Percentiles rank a stretch among this genome's conserved stretches.
Evolutionary conservation across 2,888 invertebrate genomes (phyloP).

Genomic region (Biston stratarius): DNA sequence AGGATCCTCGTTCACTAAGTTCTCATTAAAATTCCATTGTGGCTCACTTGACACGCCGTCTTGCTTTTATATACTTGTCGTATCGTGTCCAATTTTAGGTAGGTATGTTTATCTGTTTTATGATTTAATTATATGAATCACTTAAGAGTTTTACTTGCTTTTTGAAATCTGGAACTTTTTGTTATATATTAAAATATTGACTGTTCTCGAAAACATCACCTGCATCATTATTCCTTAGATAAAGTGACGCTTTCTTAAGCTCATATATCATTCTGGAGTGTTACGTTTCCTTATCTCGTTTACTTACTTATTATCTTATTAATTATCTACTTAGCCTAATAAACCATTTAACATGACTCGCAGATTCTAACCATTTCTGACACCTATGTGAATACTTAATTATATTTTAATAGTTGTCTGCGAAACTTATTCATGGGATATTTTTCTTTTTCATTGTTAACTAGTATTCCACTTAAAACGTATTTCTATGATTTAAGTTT

Average conservation of each 20-base stretch:
- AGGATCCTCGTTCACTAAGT: conserved; percentile 72
- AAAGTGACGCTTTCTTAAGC: conserved; percentile 3
- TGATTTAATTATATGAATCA: conserved; percentile 34
- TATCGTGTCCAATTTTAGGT: conserved; percentile 62
- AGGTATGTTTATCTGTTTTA: conserved; percentile 33
- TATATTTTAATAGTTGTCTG: not conserved
- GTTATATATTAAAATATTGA: conserved; percentile 14
- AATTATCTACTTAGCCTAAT: not conserved
- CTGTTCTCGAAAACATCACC: not conserved
- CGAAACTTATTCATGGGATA: not conserved
- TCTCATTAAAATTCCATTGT: conserved; percentile 83
- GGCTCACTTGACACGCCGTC: conserved; percentile 63
- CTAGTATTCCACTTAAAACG: too few relatives aligned
- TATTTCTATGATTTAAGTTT: not conserved
- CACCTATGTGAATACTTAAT: not conserved
- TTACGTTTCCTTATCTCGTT: conserved; percentile 11
- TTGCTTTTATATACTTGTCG: conserved; percentile 63
- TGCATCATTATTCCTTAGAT: conserved; percentile 3
- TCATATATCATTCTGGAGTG: conserved; percentile 2
- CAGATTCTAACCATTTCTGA: not conserved
- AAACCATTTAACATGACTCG: not conserved
- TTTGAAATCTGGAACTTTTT: conserved; percentile 8
- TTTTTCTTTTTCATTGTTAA: too few relatives aligned
- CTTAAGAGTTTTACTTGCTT: conserved; percentile 31
- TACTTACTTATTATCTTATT: not conserved